A percentile compares a stretch with the other conserved stretches of the same genome.
Conservation (phyloP, 2,888 invertebrate genomes). For the Macaria notata region DNA sequence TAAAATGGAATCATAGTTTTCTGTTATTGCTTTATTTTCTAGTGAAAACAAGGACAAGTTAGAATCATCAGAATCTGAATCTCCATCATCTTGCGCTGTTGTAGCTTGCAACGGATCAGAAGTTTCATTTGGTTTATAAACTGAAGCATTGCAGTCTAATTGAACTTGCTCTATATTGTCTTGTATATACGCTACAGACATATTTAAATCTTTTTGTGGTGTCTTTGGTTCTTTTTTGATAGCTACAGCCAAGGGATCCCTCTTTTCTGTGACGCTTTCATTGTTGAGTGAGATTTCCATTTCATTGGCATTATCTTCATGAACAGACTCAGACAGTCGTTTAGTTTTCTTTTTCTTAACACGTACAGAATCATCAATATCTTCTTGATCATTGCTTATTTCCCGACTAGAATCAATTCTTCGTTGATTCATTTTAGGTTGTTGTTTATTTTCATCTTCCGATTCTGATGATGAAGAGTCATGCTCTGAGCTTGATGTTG, state of each 20-base stretch:
- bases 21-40: conserved; percentile 62
- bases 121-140: conserved; percentile 48
- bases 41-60: no score
- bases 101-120: conserved; percentile 58
- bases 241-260: conserved; percentile 54
- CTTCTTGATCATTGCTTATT: conserved; percentile 32
- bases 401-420: conserved; percentile 63
- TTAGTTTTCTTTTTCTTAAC: conserved; percentile 45
- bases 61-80: conserved; percentile 50
- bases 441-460: conserved; percentile 29
- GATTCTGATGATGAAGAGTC: conserved; percentile 54
- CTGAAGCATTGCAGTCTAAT: conserved; percentile 49
- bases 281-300: conserved; percentile 58
- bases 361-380: conserved; percentile 32
- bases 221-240: conserved; percentile 64
- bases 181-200: conserved; percentile 52
- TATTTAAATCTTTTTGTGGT: conserved; percentile 51
- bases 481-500: conserved; percentile 48
- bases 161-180: conserved; percentile 54
- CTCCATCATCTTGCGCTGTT: conserved; percentile 33
- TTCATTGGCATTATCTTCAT: conserved; percentile 53
- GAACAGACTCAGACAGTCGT: conserved; percentile 47
- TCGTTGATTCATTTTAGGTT: conserved; percentile 51
- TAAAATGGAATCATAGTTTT: conserved; percentile 65
- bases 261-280: conserved; percentile 39